phyloP scores from a whole-genome alignment of 2,888 invertebrate species.

The Caradrina clavipalpis region DNA sequence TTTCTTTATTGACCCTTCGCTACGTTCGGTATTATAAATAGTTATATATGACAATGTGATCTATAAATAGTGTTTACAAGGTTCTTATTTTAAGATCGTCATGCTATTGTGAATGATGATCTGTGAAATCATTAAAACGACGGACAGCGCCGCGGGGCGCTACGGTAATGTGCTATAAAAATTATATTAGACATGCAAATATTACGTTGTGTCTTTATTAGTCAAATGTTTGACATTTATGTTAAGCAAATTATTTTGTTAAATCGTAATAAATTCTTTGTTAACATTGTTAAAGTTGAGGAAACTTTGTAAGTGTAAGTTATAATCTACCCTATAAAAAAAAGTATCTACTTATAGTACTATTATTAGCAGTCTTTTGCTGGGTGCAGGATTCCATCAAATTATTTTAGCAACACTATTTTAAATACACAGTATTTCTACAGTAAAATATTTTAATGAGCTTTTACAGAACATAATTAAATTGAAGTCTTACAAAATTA shows the following conservation, averaged over 20 bases:
- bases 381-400: background rate
- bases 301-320: background rate
- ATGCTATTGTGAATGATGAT: slow-evolving; percentile 48
- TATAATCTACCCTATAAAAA: background rate
- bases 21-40: slow-evolving; percentile 36
- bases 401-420: background rate
- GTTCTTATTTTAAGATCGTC: slow-evolving; percentile 39
- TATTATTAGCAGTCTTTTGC: background rate
- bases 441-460: slow-evolving; percentile 13
- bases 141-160: slow-evolving; percentile 46
- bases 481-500: background rate
- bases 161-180: slow-evolving; percentile 52
- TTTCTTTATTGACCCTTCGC: slow-evolving; percentile 26
- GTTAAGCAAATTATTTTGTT: slow-evolving; percentile 7
- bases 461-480: slow-evolving; percentile 23
- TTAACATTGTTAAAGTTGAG: background rate
- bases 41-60: slow-evolving; percentile 32
- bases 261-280: slow-evolving; percentile 4
- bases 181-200: slow-evolving; percentile 58
- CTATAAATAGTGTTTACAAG: slow-evolving; percentile 42
- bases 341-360: too few species aligned
- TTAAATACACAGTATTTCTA: slow-evolving; percentile 1
- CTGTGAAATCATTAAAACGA: slow-evolving; percentile 59
- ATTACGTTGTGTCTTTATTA: slow-evolving; percentile 49
- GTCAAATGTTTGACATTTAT: slow-evolving; percentile 34